A percentile compares a stretch with the other conserved stretches of the same genome.
Conservation (phyloP, 92 coral and sea anemone species). For the Zoanthus solanderi region DNA sequence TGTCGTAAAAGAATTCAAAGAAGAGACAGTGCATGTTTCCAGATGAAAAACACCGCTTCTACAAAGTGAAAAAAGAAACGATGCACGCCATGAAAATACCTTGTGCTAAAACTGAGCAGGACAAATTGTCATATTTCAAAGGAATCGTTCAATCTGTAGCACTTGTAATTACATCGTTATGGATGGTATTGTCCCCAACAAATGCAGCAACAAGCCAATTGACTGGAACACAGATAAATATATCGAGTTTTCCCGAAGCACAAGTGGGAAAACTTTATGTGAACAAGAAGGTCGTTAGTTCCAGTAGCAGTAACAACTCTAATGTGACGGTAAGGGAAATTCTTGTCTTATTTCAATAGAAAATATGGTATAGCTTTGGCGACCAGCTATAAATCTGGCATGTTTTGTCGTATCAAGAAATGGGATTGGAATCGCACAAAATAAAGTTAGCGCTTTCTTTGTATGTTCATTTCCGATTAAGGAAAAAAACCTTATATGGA, state of each 20-base stretch:
- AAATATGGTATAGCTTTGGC: background rate
- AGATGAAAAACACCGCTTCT: background rate
- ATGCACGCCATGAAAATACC: background rate
- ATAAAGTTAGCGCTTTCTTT: too few species aligned
- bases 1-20: background rate
- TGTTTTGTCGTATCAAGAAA: too few species aligned
- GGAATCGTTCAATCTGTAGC: background rate
- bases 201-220: background rate
- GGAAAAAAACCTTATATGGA: too few species aligned
- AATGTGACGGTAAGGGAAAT: background rate
- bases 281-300: background rate
- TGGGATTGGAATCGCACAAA: too few species aligned
- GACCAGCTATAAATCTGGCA: background rate
- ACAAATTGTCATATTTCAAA: background rate
- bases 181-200: background rate
- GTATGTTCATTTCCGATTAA: too few species aligned
- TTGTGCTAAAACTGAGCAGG: background rate
- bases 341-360: background rate
- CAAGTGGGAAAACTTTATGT: conserved; percentile 30
- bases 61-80: background rate
- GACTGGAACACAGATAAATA: conserved; percentile 28
- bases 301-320: background rate
- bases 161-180: background rate
- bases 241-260: conserved; percentile 9
- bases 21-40: too few species aligned